Percentiles rank a stretch among this genome's conserved stretches.
Conservation (phyloP, 2,888 invertebrate genomes). For the Campaea margaritaria region DNA sequence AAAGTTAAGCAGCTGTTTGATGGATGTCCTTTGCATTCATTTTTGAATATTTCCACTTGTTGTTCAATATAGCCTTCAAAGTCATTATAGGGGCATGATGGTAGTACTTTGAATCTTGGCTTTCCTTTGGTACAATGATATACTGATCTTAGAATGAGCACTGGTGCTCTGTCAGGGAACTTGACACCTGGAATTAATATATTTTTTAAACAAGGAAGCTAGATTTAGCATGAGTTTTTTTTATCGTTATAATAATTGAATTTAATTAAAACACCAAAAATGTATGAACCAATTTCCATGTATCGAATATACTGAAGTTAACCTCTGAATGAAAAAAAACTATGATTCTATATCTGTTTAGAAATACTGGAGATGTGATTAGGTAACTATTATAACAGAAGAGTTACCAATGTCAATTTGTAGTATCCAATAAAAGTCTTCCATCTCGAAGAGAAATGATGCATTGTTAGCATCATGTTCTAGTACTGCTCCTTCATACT, state of each 20-base stretch:
- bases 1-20: conserved; percentile 57
- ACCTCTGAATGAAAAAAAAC: too few species aligned
- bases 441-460: conserved; percentile 86
- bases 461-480: conserved; percentile 81
- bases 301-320: too few species aligned
- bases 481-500: conserved; percentile 78
- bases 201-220: not conserved
- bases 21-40: conserved; percentile 69
- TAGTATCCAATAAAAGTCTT: conserved; percentile 87
- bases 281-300: too few species aligned
- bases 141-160: conserved; percentile 82
- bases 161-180: conserved; percentile 85
- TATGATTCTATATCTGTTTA: too few species aligned
- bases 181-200: conserved; percentile 57
- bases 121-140: conserved; percentile 81
- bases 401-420: conserved; percentile 82
- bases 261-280: too few species aligned
- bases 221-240: too few species aligned
- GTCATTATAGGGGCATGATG: conserved; percentile 73
- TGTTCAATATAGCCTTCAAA: conserved; percentile 80
- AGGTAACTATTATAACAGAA: too few species aligned
- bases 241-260: too few species aligned
- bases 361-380: too few species aligned
- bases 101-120: conserved; percentile 72
- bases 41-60: conserved; percentile 79